Evolutionary conservation across 2,797 vertebrate genomes (phyloP).

Genomic region (Harpagifer antarcticus): DNA sequence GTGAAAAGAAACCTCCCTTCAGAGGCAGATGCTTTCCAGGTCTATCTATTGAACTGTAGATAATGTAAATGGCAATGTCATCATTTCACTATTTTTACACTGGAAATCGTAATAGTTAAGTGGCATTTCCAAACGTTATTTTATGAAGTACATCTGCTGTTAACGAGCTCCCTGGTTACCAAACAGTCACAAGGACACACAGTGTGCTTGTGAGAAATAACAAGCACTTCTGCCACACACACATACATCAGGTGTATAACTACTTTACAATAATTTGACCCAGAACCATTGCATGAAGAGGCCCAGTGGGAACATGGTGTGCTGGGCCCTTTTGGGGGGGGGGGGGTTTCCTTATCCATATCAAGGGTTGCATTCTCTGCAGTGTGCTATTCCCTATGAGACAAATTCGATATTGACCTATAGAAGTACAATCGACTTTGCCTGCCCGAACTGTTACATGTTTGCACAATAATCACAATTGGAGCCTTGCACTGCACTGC

Average conservation of each 20-base stretch:
- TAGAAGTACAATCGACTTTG: too few relatives aligned
- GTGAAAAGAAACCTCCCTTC: conserved; percentile 3
- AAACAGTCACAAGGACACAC: background rate
- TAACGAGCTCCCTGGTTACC: background rate
- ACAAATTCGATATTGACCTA: background rate
- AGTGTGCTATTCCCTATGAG: background rate
- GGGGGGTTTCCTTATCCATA: background rate
- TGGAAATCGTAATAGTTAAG: background rate
- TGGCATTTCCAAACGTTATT: background rate
- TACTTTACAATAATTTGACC: background rate
- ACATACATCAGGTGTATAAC: background rate
- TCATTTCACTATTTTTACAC: background rate
- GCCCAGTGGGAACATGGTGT: background rate
- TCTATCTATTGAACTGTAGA: background rate
- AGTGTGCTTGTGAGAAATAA: background rate
- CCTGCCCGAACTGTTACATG: background rate
- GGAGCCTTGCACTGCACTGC: background rate
- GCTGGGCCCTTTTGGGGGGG: background rate
- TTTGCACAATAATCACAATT: background rate
- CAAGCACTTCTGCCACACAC: background rate
- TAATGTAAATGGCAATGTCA: background rate
- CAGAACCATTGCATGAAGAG: background rate
- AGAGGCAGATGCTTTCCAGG: background rate
- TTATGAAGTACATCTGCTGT: background rate
- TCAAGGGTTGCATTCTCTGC: background rate